Conservation (phyloP, 2,113 vertebrate genomes). For the Tapirus terrestris region DNA sequence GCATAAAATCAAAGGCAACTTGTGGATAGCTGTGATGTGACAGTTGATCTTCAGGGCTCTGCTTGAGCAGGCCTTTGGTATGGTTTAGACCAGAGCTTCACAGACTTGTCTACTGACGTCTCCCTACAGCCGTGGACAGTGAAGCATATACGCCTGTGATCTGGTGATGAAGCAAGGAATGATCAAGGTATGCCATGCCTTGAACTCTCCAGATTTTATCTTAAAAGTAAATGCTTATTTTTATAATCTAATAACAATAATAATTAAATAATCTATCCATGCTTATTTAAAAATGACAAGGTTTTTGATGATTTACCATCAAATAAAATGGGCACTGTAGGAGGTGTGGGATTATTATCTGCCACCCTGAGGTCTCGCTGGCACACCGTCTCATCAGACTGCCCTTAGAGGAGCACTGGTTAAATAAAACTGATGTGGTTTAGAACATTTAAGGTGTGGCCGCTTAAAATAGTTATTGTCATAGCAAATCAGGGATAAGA, state of each 20-base stretch:
- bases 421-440: background rate
- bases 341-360: background rate
- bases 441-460: background rate
- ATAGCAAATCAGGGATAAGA: background rate
- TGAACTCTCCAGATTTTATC: background rate
- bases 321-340: background rate
- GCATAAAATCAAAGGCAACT: slow-evolving; percentile 25
- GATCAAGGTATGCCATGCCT: background rate
- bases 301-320: background rate
- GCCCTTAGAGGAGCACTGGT: background rate
- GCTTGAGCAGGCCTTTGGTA: background rate
- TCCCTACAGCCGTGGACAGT: background rate
- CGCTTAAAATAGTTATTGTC: background rate
- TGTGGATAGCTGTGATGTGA: background rate
- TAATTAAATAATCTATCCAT: background rate
- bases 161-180: background rate
- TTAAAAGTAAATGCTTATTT: slow-evolving; percentile 5
- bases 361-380: background rate
- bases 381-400: background rate
- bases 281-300: background rate
- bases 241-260: background rate
- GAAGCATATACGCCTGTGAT: background rate
- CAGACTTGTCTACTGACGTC: background rate
- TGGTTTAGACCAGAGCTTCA: background rate
- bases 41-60: background rate